Evolutionary conservation across 1,140 invertebrate species (phyloP).

Genomic region (Cydia fagiglandana): DNA sequence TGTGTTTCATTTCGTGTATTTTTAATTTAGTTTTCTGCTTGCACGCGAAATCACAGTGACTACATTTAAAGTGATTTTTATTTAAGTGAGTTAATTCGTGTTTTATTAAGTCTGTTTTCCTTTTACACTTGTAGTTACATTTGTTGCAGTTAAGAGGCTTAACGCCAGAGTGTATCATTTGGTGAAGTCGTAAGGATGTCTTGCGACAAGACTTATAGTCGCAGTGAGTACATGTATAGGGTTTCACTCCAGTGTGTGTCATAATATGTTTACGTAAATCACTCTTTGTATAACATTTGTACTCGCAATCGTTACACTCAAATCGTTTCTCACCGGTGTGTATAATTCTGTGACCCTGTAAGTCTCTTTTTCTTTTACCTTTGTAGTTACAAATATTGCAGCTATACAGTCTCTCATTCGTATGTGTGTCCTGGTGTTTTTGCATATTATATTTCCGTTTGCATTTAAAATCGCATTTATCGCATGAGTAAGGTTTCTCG

Average conservation of each 20-base stretch:
- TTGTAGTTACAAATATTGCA: background rate
- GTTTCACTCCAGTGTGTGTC: background rate
- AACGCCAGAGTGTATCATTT: background rate
- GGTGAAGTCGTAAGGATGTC: background rate
- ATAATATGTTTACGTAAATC: background rate
- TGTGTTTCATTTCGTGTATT: background rate
- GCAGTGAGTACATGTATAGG: background rate
- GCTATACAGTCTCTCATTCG: background rate
- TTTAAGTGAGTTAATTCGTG: background rate
- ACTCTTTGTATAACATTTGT: background rate
- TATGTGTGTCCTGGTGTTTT: background rate
- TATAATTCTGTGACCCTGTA: background rate
- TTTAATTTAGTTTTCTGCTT: background rate
- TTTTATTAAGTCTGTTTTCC: background rate
- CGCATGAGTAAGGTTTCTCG: background rate
- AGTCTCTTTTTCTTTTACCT: background rate
- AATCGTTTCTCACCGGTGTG: background rate
- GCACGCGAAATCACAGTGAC: background rate
- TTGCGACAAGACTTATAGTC: background rate
- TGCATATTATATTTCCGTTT: background rate
- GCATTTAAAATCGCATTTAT: background rate
- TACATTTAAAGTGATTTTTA: background rate
- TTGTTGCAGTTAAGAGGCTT: background rate
- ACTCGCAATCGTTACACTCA: background rate
- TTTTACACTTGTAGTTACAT: constrained; percentile 4